phyloP scores from a whole-genome alignment of 2,113 vertebrate genomes.

The Alouatta palliata region DNA sequence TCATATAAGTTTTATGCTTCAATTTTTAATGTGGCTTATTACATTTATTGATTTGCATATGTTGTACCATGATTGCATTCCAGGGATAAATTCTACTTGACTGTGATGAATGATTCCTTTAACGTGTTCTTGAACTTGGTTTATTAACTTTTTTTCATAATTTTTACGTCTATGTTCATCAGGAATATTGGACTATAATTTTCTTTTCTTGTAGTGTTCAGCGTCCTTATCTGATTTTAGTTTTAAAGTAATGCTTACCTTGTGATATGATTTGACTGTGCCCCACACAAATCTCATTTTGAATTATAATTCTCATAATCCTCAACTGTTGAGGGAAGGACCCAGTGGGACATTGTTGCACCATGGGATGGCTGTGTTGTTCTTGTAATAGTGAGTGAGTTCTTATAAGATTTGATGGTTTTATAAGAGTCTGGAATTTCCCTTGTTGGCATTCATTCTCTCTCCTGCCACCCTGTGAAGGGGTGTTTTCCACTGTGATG shows the following conservation, averaged over 20 bases:
- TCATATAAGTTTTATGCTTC: not conserved
- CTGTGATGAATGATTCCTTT: not conserved
- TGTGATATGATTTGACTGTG: no score
- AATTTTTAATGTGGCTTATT: not conserved
- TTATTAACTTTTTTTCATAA: not conserved
- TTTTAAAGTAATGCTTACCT: not conserved
- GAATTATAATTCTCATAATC: no score
- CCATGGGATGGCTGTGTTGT: no score
- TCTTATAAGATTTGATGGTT: no score
- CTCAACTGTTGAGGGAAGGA: no score
- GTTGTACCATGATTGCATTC: not conserved
- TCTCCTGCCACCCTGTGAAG: no score
- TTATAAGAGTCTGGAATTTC: no score
- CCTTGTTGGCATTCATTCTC: no score
- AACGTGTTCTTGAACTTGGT: not conserved
- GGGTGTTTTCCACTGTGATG: no score
- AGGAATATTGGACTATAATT: not conserved
- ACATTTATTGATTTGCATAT: not conserved
- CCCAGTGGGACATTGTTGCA: no score
- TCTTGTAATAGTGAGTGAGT: no score
- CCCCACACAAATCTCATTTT: no score
- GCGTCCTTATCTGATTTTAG: not conserved
- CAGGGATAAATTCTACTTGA: not conserved
- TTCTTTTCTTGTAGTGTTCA: not conserved
- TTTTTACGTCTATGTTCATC: not conserved